These are phyloP conservation scores for Plecturocebus donacophilus DNA, from an alignment of 2,113 vertebrate species.

Conservation along the genomic window DNA sequence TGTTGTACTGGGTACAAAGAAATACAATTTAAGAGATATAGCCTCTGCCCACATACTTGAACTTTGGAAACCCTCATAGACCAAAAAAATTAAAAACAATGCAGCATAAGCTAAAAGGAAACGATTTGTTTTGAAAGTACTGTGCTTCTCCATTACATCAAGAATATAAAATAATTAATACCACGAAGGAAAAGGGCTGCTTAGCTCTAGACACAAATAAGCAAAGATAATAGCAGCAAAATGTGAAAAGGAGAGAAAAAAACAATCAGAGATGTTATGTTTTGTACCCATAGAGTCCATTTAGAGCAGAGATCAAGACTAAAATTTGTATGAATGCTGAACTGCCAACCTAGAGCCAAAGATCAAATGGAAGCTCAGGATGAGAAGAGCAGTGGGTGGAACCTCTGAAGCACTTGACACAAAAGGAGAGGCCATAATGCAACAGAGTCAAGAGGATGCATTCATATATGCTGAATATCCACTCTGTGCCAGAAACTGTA, in stretches of 20 bases:
- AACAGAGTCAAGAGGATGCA: rapidly evolving
- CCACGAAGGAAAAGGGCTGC: not conserved
- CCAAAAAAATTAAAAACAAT: not conserved
- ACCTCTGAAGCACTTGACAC: not conserved
- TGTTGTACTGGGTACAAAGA: not conserved
- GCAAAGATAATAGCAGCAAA: not conserved
- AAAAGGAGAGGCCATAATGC: rapidly evolving
- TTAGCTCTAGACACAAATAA: not conserved
- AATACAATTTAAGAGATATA: not conserved
- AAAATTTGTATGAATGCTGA: not conserved
- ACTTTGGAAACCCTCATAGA: not conserved
- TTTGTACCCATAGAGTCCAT: not conserved
- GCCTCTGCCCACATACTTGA: not conserved
- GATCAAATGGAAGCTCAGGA: not conserved
- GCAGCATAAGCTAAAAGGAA: not conserved
- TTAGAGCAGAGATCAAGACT: not conserved
- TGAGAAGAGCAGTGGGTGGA: not conserved
- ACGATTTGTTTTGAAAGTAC: not conserved
- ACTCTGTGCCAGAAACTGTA: too few relatives aligned
- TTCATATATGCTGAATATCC: rapidly evolving
- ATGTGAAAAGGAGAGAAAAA: not conserved
- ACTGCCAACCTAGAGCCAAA: not conserved
- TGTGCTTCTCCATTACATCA: not conserved
- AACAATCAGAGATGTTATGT: not conserved
- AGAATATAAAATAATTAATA: not conserved